Evolutionary conservation across 2,888 invertebrate genomes (phyloP), one percentile per base, ranked within the genome.

Genomic region (Harpalus rubripes): DNA sequence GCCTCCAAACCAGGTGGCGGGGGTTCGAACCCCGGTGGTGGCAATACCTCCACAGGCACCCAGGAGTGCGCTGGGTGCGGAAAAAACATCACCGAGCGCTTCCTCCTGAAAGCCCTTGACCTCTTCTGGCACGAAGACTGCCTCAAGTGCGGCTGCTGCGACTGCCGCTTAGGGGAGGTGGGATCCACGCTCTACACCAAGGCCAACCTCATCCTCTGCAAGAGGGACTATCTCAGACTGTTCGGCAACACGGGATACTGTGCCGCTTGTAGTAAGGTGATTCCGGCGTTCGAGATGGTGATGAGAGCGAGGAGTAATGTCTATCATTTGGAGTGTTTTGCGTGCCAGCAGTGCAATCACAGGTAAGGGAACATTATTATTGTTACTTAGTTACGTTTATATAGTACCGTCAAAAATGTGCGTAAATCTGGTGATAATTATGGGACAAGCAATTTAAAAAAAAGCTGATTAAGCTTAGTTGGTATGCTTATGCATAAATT

Each of bases 261-360:
- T 92, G 97, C 98, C 41, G 98, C 98, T 18, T 99, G 99, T 93
- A 96, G 96, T 91, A 99, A 99, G 92, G 97, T 97, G 90, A 99
- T 99, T 90, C 99, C 99, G 2, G 98, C 99, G 80, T 99, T 98
- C 91, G 99, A 99, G 92, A 98, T 99, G 98, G 99, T 99, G 88
- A 99, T 99, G 99, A 94, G 98, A 88, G 98, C 98, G 68, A 95
- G 97, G 89, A 97, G 96, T 91, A 98, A 99, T 90, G 99, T 99
- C 86, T 99, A 99, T 92, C 99, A 99, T 91, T 94, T 99, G 89
- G 98, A 99, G 92, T 99, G 99, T 92, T 99, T 99, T 91, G 98
- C 98, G 81, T 99, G 99, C 91, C 98, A 99, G 90, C 98, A 98
- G 92, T 99, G 99, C 92, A 98, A 98, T 92, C 98, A 99, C 92